Evolutionary conservation across 2,888 invertebrate genomes (phyloP), one percentile per base, ranked within the genome.

Genomic region (Lasioglossum marginatum): DNA sequence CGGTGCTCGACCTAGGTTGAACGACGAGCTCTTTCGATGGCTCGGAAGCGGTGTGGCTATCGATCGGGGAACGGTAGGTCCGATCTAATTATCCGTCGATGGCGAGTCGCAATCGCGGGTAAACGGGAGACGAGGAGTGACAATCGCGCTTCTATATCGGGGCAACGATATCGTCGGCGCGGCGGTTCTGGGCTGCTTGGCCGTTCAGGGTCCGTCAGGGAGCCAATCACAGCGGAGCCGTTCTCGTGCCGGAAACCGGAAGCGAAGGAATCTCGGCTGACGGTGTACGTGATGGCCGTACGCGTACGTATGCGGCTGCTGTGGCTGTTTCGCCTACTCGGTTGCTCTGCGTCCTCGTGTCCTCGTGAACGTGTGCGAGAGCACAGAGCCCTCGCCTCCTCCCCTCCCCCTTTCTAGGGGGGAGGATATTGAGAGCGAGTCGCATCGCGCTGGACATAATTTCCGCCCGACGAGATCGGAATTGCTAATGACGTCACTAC

Each of bases 381-480:
- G 83, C 79, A 80, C n/a, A 57, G 57, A 86, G 74, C n/a, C 74
- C 57, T 37, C 52, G 34, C n/a, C 63, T 31, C 31, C 16, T 14
- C 60, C 31, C 63, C 6, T 1, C 63, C 63, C 63, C 16, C 52
- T 52, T 27, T 31, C 23, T 8, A 63, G 80, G 74, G 81, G 80
- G 82, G 92, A 94, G 95, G 95, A 95, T 95, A 95, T 95, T 94
- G 95, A 95, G 95, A 95, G 94, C 94, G 94, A 94, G 93, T 94
- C 93, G 93, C 93, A 93, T 93, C 93, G 93, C 92, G 93, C 94
- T 95, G 95, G 95, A 95, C 95, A 95, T 95, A 95, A 95, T 95
- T 95, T 95, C 95, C 95, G 95, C 95, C 94, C 95, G 95, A 95
- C 95, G 95, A 94, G 95, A 95, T 95, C 95, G 94, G 95, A 95